Base-by-base conservation (phyloP, 30 jellyfish, hydroid and myxozoan species). In the Catostylus mosaicus region DNA sequence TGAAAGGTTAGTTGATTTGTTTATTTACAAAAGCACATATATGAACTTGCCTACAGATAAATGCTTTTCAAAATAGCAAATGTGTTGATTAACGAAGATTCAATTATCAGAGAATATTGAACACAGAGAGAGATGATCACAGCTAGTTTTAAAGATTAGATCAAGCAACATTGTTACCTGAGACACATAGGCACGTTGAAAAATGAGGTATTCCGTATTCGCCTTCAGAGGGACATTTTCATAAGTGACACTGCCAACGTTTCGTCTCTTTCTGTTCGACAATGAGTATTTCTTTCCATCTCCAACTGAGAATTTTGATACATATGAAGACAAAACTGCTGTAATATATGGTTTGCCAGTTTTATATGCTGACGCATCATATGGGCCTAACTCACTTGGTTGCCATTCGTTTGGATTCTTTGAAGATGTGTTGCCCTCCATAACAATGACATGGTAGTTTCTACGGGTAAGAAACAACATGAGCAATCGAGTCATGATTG, bases 201-300 rank as follows among this genome's bases (percentile, higher is more conserved):
- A 68, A 12, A 80, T 83, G 24, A 87, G 22, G 73, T 90, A 90
- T 6, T 36, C 38, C 0, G 96, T 74, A n/a, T 73, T 86, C 12
- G 73, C 59, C 46, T 84, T 79, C 62, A 90, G 61, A 16, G 81
- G 73, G 11, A 66, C 90, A 67, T 90, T 90, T n/a, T 54, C 61
- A 63, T 66, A 83, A 50, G 75, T 51, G 23, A 43, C 27, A 18
- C 73, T 51, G 23, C 88, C 86, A 32, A 70, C 73, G 35, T 60
- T 32, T 57, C 83, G 37, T 24, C 82, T 35, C 27, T 45, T 54
- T 45, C 79, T 47, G 52, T 29, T 22, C 18, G 80, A 57, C 40
- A 23, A 31, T 22, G 75, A 52, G 87, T 62, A 90, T 29, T 36
- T 31, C 46, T 90, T 96, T 56, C 96, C 96, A 80, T 92, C 91